Base-by-base conservation (phyloP, 2,888 invertebrate genomes). In the Notodromas monacha region DNA sequence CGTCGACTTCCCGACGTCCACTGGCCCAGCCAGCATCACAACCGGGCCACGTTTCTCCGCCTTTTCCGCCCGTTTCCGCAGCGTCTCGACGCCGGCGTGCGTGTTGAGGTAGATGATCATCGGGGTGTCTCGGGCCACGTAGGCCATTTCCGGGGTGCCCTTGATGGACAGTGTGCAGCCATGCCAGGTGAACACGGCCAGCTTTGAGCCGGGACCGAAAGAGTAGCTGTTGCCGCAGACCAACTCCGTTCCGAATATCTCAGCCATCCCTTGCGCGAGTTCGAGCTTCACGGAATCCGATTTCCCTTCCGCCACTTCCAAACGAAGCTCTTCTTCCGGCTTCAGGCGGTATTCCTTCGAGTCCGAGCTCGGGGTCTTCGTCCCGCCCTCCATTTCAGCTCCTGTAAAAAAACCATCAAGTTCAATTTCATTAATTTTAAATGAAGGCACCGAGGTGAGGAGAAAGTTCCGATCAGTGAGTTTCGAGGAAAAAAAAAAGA, bases 1-100 rank as follows among this genome's bases (percentile, higher is more conserved):
- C 0, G 92, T 89, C 1, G 76, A 76, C 50, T 96, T 96, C 12
- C 96, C 96, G 2, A 92, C 92, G 48, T 92, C 92, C 26, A 63
- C 64, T 0, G 92, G 92, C 0, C 96, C 89, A 1, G 77, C 81
- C 2, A 89, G 52, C 68, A 89, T 68, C 1, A 68, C 63, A 16
- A 73, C 68, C 0, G 81, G 81, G 0, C 81, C 81, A 36, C 67
- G 55, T 3, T 40, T 39, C 4, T 40, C 36, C 16, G 50, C 52
- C 12, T 56, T 52, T 39, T 77, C 79, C 0, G 84, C 76, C 15
- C 65, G 63, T 26, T 63, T 58, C 36, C 92, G 56, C 51, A 84
- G 61, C 40, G 77, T 68, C 45, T 96, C 92, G 36, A 96, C 54
- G 0, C 79, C 84, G 6, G 76, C 77, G 48, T 96, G 92, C 12